Evolutionary conservation across 2,888 invertebrate genomes (phyloP).

Genomic region (Oegoconia quadripuncta): DNA sequence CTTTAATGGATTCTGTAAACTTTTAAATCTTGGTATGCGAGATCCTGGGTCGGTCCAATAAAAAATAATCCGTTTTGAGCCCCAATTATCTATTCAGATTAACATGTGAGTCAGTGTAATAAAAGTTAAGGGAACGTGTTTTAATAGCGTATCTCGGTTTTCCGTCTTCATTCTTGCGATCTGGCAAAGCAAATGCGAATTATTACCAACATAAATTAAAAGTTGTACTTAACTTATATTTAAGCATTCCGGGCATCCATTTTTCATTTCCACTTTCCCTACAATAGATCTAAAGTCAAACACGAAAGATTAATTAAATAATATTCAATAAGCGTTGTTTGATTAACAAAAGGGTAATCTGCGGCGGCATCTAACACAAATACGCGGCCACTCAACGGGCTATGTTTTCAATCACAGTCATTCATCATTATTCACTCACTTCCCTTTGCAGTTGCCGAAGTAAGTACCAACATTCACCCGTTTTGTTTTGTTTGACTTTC

Average conservation of each 20-base stretch:
- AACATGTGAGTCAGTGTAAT: slow-evolving; percentile 43
- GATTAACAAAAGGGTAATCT: slow-evolving; percentile 76
- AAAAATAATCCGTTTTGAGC: slow-evolving; percentile 47
- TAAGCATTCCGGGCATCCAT: neutral
- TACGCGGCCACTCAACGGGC: slow-evolving; percentile 62
- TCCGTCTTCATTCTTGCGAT: too few species aligned
- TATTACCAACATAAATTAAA: too few species aligned
- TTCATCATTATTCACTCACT: slow-evolving; percentile 76
- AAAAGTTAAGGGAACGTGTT: slow-evolving; percentile 36
- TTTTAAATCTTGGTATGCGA: slow-evolving; percentile 57
- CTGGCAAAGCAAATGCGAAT: too few species aligned
- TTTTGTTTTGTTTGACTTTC: slow-evolving; percentile 76
- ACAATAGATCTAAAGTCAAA: slow-evolving; percentile 58
- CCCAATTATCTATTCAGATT: slow-evolving; percentile 53
- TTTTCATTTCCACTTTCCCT: slow-evolving; percentile 20
- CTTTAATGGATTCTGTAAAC: slow-evolving; percentile 70
- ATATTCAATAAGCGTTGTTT: slow-evolving; percentile 74
- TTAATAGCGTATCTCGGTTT: slow-evolving; percentile 33
- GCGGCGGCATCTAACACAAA: slow-evolving; percentile 76
- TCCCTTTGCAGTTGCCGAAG: slow-evolving; percentile 73
- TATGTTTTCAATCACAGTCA: slow-evolving; percentile 74
- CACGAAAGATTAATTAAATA: slow-evolving; percentile 73
- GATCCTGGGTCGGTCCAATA: slow-evolving; percentile 47
- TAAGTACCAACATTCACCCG: slow-evolving; percentile 50
- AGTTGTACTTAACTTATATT: neutral